Percentiles rank a stretch among this genome's conserved stretches.
phyloP scores from a whole-genome alignment of 2,113 vertebrate genomes.

The Corvus moneduloides region DNA sequence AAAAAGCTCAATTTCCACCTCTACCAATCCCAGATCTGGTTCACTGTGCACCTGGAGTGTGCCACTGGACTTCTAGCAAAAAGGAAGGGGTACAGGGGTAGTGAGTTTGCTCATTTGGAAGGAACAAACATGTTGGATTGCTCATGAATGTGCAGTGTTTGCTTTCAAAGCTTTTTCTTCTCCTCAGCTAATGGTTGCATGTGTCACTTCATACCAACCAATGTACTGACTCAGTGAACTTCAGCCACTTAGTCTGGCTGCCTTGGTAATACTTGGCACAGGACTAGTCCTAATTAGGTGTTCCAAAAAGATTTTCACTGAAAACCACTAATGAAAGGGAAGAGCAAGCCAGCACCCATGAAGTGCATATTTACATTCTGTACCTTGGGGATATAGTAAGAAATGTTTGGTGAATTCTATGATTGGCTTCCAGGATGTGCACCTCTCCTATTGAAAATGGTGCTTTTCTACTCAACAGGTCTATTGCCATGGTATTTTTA shows the following conservation, averaged over 20 bases:
- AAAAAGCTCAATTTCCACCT: not conserved
- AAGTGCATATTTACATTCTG: not conserved
- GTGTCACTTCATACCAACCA: not conserved
- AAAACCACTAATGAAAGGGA: not conserved
- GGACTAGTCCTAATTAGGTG: not conserved
- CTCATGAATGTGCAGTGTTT: not conserved
- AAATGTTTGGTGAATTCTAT: not conserved
- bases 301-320: not conserved
- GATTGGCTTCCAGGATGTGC: not conserved
- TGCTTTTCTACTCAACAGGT: not conserved
- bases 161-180: not conserved
- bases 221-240: not conserved
- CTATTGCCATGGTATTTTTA: constrained; percentile 44
- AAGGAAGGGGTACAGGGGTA: not conserved
- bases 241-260: not conserved
- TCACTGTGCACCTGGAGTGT: not conserved
- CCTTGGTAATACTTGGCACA: not conserved
- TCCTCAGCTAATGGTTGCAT: not conserved
- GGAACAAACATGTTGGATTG: not conserved
- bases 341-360: not conserved
- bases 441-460: not conserved
- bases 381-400: not conserved
- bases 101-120: not conserved
- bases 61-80: not conserved
- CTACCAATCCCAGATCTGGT: not conserved